Conservation (phyloP, 2,113 vertebrate species). For the Gallinago jamesoni region DNA sequence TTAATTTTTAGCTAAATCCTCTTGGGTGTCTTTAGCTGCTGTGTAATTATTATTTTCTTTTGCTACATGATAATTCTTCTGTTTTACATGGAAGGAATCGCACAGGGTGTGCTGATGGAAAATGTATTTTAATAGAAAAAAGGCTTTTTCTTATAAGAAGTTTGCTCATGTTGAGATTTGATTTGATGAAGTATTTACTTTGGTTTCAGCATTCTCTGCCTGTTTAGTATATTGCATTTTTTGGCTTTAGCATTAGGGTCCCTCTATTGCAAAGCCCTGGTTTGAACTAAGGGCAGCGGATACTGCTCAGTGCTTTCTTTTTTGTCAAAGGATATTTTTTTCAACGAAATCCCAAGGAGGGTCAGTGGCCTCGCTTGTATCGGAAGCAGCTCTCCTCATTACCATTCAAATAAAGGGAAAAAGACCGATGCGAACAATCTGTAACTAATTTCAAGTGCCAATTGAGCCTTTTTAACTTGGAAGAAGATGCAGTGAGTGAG, state of each 20-base stretch:
- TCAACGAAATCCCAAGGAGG: not conserved
- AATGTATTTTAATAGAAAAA: not conserved
- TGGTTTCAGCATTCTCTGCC: not conserved
- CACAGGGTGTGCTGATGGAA: not conserved
- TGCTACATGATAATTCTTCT: not conserved
- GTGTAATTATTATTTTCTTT: not conserved
- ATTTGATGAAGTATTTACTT: not conserved
- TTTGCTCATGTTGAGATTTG: not conserved
- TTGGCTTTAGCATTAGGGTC: not conserved
- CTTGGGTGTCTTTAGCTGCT: not conserved
- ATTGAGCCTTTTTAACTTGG: not conserved
- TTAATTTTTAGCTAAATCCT: not conserved
- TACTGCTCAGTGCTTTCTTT: not conserved
- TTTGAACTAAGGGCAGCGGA: fast-evolving
- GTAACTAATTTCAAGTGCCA: conserved; percentile 44
- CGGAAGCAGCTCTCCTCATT: conserved; percentile 34
- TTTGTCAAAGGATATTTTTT: not conserved
- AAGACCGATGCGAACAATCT: not conserved
- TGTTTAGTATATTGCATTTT: fast-evolving
- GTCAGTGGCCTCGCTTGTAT: conserved; percentile 33
- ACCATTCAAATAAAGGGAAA: not conserved
- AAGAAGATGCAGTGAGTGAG: not conserved
- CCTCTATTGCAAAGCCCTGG: not conserved
- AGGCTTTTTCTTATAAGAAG: not conserved
- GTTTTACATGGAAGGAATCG: not conserved